Evolutionary conservation across 2,113 vertebrate genomes (phyloP), one percentile per base, ranked within the genome.

Genomic region (Gambusia affinis): DNA sequence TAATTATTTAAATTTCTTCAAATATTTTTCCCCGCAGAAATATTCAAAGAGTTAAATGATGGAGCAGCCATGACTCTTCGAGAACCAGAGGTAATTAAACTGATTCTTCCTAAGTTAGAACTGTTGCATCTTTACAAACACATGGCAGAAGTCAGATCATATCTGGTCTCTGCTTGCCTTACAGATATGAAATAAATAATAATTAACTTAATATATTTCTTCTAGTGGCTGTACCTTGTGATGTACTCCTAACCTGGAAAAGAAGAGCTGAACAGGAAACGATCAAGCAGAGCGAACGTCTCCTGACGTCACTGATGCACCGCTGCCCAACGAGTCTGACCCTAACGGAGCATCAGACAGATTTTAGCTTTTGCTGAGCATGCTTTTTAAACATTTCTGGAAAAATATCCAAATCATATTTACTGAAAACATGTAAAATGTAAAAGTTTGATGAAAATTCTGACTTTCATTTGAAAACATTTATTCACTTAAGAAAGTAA

Each of bases 61-160:
- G 83, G 86, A 69, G 82, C 60, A 0, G 6, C 27, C 24, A 76
- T 94, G 70, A 65, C 8, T 70, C 91, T 94, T 44, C 39, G 19
- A 2, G 83, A 89, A 76, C 60, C 75, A n/a, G 92, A 94, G 88
- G 93, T 94, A n/a, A 60, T 30, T 42, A 5, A 30, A 1, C 4
- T 1, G 15, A 44, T 35, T 35, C 33, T 35, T 35, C 33, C 7
- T 42, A 19, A 39, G 37, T 63, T 31, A 8, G 6, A 31, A 31
- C 15, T 64, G 62, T 24, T 19, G 17, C 10, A 17, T 64, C 39
- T 15, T 42, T 42, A 14, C 7, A 64, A 22, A 11, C 22, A 31
- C 19, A 11, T 3, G 29, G 30, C 30, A 35, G 29, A 64, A 64
- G 35, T 24, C 7, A 24, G 30, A 4, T 17, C 2, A 57, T 24